Evolutionary conservation across 2,797 vertebrate species (phyloP), one percentile per base, ranked within the genome.

Genomic region (Galagoides demidoff): DNA sequence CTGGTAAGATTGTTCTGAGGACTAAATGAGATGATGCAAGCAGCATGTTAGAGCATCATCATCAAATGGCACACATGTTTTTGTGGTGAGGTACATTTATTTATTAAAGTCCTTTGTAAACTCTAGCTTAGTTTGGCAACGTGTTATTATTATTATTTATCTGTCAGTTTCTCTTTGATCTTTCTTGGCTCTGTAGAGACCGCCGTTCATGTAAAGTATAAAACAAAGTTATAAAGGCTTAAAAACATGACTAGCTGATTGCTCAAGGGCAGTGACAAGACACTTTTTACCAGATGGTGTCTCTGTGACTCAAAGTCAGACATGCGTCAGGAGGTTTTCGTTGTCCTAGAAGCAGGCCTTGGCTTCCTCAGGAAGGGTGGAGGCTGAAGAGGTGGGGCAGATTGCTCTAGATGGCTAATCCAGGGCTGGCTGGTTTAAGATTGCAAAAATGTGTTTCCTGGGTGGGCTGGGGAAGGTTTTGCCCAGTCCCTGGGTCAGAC

Each of bases 261-360:
- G 61, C 89, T 87, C 84, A 91, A 87, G 29, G 29, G 66, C 79
- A 63, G 31, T 70, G 37, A 87, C 17, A 3, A 59, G 25, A 84
- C 22, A 29, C 39, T 74, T 93, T 57, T 29, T 6, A 81, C 8
- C 64, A 85, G 81, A 82, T 8, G 63, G 14, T 37, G 52, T 14
- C 27, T 82, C 79, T 43, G n/a, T 97, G 97, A 96, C 79, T 96
- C 97, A 97, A 86, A 90, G 95, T 94, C 97, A 96, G 83, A 78
- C 29, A 52, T 17, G 57, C 82, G 74, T 93, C 95, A 90, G 81
- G 70, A 77, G 92, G 76, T 68, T 95, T 86, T 49, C n/a, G 7
- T 13, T 34, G 59, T n/a, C 27, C 45, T 5, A 23, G 55, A 10
- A 16, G 29, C 7, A 27, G 63, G 82, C 63, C 20, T 23, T 66